Percentiles rank a stretch among this genome's conserved stretches.
phyloP scores from a whole-genome alignment of 1,140 invertebrate species.

The Cyclina sinensis region DNA sequence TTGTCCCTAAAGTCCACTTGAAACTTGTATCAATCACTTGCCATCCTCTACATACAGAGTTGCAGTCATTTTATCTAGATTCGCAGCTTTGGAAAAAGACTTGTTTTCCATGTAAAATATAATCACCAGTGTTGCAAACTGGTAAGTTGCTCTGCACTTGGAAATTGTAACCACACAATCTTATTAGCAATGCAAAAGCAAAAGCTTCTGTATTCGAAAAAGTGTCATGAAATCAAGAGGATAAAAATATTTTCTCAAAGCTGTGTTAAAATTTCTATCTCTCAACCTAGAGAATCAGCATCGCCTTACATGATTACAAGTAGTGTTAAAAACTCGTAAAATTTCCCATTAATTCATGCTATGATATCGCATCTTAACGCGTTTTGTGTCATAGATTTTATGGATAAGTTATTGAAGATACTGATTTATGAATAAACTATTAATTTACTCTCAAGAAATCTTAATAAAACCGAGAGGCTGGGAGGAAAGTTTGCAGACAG shows the following conservation, averaged over 20 bases:
- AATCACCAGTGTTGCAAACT: too few relatives aligned
- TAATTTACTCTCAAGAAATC: slow-evolving; percentile 19
- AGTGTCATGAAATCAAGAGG: background rate
- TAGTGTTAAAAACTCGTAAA: slow-evolving; percentile 23
- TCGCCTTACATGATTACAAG: background rate
- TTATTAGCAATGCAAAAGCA: too few relatives aligned
- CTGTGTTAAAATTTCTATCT: background rate
- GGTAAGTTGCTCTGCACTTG: too few relatives aligned
- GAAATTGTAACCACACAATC: too few relatives aligned
- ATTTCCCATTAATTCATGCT: background rate
- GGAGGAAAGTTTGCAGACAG: background rate
- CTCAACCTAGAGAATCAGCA: background rate
- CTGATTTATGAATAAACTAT: slow-evolving; percentile 43
- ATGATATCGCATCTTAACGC: background rate
- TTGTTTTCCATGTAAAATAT: too few relatives aligned
- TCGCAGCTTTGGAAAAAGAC: too few relatives aligned
- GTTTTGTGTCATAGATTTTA: slow-evolving; percentile 7
- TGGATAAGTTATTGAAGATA: slow-evolving; percentile 11
- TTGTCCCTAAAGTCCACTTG: too few relatives aligned
- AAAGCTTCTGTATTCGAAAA: too few relatives aligned
- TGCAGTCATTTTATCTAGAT: too few relatives aligned
- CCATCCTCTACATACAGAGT: too few relatives aligned
- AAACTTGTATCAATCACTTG: too few relatives aligned
- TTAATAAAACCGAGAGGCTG: background rate
- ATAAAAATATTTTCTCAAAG: background rate